These are phyloP conservation scores for Ptilorrhoa leucosticta DNA, from an alignment of 2,113 vertebrate species.

Conservation along the genomic window DNA sequence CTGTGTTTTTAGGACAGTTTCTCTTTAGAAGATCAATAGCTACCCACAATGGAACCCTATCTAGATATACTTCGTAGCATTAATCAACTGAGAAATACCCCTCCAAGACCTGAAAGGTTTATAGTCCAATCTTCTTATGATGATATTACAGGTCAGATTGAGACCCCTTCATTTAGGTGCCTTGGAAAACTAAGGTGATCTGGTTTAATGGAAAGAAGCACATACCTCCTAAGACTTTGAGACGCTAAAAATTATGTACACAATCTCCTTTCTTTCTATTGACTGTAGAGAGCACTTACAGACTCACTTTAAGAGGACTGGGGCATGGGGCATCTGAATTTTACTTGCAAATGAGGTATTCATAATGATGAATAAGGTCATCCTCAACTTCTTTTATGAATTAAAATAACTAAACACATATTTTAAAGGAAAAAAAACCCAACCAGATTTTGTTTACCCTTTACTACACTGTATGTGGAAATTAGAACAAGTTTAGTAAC, in stretches of 20 bases:
- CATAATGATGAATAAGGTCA: not conserved
- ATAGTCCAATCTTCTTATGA: not conserved
- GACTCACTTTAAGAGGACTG: not conserved
- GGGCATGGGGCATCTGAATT: not conserved
- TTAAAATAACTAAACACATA: not conserved
- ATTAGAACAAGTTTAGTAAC: not conserved
- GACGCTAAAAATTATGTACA: not conserved
- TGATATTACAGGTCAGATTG: not conserved
- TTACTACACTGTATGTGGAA: not conserved
- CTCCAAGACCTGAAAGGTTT: constrained; percentile 21
- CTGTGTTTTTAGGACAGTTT: constrained; percentile 1
- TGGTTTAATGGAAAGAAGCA: not conserved
- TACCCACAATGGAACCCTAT: not conserved
- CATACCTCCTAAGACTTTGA: not conserved
- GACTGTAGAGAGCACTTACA: not conserved
- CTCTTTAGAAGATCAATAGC: constrained; percentile 10
- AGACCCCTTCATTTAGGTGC: not conserved
- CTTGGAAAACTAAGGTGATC: not conserved
- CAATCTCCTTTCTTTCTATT: not conserved
- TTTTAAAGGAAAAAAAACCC: not conserved
- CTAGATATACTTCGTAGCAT: not conserved
- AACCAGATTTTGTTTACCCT: not conserved
- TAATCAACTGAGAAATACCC: not conserved
- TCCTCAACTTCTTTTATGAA: not conserved
- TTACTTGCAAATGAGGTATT: not conserved